Evolutionary conservation across 2,888 invertebrate species (phyloP), one percentile per base, ranked within the genome.

Genomic region (Dryocosmus kuriphilus): DNA sequence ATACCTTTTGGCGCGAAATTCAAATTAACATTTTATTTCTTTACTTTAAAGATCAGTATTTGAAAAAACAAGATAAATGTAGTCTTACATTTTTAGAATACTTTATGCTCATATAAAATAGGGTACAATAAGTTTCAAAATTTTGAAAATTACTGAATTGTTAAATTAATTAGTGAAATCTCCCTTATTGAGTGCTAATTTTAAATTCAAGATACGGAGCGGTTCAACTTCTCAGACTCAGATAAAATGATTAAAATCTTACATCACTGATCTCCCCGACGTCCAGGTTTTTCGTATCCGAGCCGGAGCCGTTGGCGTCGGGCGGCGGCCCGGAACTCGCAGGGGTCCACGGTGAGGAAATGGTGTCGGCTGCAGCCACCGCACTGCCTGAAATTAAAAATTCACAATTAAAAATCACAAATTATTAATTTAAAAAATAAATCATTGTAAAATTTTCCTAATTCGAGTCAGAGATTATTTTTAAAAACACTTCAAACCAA

Each of bases 331-430:
- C 95, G 94, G 95, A 94, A 93, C 94, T 96, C 93, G 97, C 96
- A 93, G 97, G 96, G 93, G 97, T 97, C 97, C 97, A 97, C 96
- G 97, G 96, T 93, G 97, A 97, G 94, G 97, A 96, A 96, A 97
- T 97, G 95, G 97, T 97, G 97, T 96, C 96, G 95, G 96, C 95
- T 94, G 96, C 94, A 92, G 95, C 93, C 92, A 94, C 94, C 91
- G 92, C 92, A 93, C 94, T 94, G 93, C 94, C 95, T 95, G 92
- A 55, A 94, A 89, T 82, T 82, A 65, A 38, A 46, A 79, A 74
- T 75, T 81, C 27, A 77, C 9, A 32, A 63, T 63, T 22, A 62
- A 62, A 2, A 7, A 46, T 51, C 7, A n/a, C 5, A 0, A 55
- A 22, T 22, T 22, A 22, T 22, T 9, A 22, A 22, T 55, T 55